A percentile compares a stretch with the other conserved stretches of the same genome.
phyloP scores from a whole-genome alignment of 2,113 vertebrate genomes.

The Rhadina sibilatrix region DNA sequence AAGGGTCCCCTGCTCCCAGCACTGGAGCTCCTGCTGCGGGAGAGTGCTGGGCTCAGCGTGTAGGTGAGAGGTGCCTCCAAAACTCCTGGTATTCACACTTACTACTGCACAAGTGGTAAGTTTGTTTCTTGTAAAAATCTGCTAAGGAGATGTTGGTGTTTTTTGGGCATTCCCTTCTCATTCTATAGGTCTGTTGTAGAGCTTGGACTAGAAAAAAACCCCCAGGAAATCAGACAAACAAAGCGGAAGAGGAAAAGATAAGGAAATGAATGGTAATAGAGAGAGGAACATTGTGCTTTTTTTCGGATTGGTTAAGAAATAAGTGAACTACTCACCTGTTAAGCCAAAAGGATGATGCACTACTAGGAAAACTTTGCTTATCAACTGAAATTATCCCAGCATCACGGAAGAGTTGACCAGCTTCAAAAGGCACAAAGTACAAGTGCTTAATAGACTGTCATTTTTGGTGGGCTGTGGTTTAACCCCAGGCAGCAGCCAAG shows the following conservation, averaged over 20 bases:
- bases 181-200: background rate
- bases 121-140: background rate
- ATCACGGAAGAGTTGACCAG: background rate
- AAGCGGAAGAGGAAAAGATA: background rate
- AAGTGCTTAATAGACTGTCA: background rate
- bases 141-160: fast-evolving
- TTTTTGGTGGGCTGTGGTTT: background rate
- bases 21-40: background rate
- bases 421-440: background rate
- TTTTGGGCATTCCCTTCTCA: background rate
- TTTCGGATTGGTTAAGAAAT: background rate
- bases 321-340: background rate
- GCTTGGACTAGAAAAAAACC: background rate
- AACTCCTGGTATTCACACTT: background rate
- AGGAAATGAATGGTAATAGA: background rate
- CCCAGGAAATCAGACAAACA: background rate
- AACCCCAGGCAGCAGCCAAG: background rate
- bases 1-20: background rate
- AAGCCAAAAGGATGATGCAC: background rate
- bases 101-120: background rate
- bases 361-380: background rate
- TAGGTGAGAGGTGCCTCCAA: background rate
- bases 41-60: background rate
- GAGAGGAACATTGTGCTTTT: background rate
- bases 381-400: background rate